Conservation (phyloP, 2,113 vertebrate species). For the Dryoscopus gambensis region DNA sequence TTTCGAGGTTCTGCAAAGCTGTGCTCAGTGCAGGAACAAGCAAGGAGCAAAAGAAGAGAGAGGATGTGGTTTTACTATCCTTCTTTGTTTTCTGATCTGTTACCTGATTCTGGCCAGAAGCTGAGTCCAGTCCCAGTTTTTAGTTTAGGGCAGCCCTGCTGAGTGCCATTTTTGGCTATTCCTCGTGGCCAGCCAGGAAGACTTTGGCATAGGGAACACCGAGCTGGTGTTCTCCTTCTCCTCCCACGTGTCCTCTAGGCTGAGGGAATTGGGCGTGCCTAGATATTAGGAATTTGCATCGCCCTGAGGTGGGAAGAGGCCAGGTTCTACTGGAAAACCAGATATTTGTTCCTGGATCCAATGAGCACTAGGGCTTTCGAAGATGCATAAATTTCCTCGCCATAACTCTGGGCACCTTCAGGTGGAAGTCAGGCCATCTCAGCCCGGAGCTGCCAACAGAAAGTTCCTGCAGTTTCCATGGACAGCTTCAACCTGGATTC, state of each 20-base stretch:
- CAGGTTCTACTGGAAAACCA: background rate
- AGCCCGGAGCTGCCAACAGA: background rate
- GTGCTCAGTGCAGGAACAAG: background rate
- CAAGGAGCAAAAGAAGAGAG: background rate
- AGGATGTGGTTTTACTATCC: fast-evolving
- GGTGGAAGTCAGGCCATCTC: background rate
- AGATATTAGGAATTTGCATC: background rate
- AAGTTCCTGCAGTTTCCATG: background rate
- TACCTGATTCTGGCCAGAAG: background rate
- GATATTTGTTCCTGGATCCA: background rate
- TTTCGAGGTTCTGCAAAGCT: background rate
- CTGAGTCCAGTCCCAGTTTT: background rate
- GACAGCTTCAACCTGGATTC: background rate
- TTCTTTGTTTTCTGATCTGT: background rate
- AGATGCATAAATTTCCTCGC: fast-evolving
- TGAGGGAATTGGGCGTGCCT: background rate
- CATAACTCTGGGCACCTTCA: background rate
- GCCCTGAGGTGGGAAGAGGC: background rate
- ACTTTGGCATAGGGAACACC: background rate
- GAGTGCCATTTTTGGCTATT: background rate
- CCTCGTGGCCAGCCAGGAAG: background rate
- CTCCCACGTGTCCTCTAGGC: background rate
- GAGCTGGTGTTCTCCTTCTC: background rate
- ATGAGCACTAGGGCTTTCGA: background rate
- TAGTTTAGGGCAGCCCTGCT: background rate